Evolutionary conservation across 1,140 invertebrate species (phyloP), one percentile per base, ranked within the genome.

Genomic region (Sitodiplosis mosellana): DNA sequence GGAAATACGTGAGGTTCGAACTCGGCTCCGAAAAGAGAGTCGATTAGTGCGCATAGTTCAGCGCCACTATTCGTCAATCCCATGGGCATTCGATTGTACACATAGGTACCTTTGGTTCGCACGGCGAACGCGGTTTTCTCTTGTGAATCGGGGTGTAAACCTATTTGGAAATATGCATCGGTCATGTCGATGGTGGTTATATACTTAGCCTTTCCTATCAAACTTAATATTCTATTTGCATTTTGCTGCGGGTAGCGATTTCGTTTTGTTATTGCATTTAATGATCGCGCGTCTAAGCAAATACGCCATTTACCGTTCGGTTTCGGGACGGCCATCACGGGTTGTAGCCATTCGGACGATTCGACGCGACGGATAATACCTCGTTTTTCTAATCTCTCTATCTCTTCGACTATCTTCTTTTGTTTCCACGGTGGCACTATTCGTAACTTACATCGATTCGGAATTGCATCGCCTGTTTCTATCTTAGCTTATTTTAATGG

Each of bases 1-100:
- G 49, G 49, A 44, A 57, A 60, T 2, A 55, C 56, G 38, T 54
- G 33, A 11, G 48, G 55, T 20, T 55, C 59, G 11, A 57, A 52
- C 42, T 59, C 55, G 0, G 59, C 55, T 2, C 57, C 56, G 19
- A 63, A 59, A 7, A 68, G 8, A 1, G 40, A 8, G 45, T 69
- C 61, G 27, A 69, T 53, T 0, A 69, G 51, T 4, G 62, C 54
- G 34, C 68, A 59, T 43, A 68, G 63, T 0, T 62, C 64, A 2
- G 60, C 56, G 0, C 63, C 56, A 7, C 53, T 51, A 49, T 67
- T 66, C 4, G 51, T 52, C 2, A 69, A 46, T 2, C 66, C 64
- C 49, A 64, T 64, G 1, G 66, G 59, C 55, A 64, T 61, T 1
- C 54, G 46, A 2, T 48, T 49, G 7, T 60, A 48, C 22, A 49